Evolutionary conservation across 2,113 vertebrate genomes (phyloP).

Genomic region (Lophura nycthemera): DNA sequence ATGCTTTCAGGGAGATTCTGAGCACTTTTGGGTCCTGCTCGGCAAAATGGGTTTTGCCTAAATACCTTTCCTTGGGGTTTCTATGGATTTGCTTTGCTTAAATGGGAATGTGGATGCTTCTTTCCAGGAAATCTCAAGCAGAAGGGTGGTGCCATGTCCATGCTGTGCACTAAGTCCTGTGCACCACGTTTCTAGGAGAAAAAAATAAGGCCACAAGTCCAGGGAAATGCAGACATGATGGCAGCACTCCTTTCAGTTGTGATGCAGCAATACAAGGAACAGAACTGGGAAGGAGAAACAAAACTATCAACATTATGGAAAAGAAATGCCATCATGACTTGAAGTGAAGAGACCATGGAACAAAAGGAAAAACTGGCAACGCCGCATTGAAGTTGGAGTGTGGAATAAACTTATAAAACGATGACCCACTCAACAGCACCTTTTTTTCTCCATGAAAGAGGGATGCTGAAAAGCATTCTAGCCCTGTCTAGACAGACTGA

Average conservation of each 20-base stretch:
- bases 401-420: conserved; percentile 36
- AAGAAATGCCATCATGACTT: background rate
- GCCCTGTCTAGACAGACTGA: conserved; percentile 34
- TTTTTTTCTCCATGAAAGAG: background rate
- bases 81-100: background rate
- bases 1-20: background rate
- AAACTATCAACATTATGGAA: background rate
- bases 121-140: background rate
- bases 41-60: background rate
- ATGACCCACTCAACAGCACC: background rate
- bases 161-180: background rate
- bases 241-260: background rate
- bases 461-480: conserved; percentile 6
- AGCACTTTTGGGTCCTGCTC: background rate
- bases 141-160: background rate
- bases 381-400: conserved; percentile 9
- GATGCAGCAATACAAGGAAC: background rate
- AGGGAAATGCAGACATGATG: background rate
- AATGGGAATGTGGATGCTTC: background rate
- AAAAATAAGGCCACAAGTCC: background rate
- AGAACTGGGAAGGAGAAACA: background rate
- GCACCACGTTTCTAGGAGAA: background rate
- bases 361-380: background rate
- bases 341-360: background rate
- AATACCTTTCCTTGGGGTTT: background rate